Evolutionary conservation across 2,888 invertebrate species (phyloP).

Genomic region (Drosophila hamatofila): DNA sequence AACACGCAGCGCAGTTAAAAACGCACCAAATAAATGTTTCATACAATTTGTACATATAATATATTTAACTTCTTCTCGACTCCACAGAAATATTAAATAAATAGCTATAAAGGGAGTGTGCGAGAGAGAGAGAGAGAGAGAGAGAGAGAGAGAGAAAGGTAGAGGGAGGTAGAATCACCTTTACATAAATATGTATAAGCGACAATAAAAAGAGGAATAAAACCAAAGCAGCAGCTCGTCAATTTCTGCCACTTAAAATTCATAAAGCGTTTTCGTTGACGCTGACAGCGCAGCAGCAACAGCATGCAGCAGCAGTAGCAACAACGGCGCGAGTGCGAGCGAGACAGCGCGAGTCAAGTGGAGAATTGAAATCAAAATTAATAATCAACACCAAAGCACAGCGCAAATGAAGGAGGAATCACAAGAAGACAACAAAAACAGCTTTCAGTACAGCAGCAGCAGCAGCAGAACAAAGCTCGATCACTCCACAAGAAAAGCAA

Average conservation of each 20-base stretch:
- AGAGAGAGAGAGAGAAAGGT: constrained; percentile 6
- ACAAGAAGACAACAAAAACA: constrained; percentile 1
- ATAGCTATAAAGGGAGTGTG: constrained; percentile 27
- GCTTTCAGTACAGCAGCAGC: background rate
- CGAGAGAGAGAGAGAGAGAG: background rate
- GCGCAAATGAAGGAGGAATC: constrained; percentile 25
- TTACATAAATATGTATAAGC: constrained; percentile 37
- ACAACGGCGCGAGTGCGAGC: background rate
- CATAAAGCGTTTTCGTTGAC: constrained; percentile 67
- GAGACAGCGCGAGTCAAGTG: constrained; percentile 9
- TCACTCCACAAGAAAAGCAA: background rate
- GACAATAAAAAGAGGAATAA: constrained; percentile 75
- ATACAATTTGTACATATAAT: constrained; percentile 66
- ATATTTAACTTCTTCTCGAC: constrained; percentile 54
- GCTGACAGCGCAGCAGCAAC: constrained; percentile 8
- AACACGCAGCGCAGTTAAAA: constrained; percentile 75
- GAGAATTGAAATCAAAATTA: constrained; percentile 46
- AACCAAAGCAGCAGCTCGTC: constrained; percentile 72
- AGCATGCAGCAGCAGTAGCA: constrained; percentile 1
- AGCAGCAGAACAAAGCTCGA: constrained; percentile 4
- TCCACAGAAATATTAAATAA: constrained; percentile 70
- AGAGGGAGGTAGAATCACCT: constrained; percentile 1
- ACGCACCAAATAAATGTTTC: constrained; percentile 71
- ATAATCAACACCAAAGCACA: constrained; percentile 38
- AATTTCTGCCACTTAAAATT: constrained; percentile 77